These are phyloP conservation scores for Upupa epops DNA, from an alignment of 2,113 vertebrate genomes.

Conservation along the genomic window DNA sequence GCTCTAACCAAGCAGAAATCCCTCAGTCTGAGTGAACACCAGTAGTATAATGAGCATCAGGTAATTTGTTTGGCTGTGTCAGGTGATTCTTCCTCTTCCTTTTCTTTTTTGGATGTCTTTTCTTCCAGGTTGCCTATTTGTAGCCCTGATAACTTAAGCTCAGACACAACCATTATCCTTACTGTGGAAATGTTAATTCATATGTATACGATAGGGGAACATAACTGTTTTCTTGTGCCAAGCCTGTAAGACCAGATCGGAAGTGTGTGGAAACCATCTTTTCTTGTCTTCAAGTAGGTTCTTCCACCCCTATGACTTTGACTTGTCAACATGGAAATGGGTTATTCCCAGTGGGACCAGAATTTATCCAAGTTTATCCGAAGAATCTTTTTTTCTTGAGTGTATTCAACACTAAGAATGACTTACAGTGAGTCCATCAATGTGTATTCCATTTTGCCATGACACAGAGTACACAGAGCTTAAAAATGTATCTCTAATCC, in stretches of 20 bases:
- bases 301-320: not conserved
- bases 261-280: not conserved
- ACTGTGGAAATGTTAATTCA: not conserved
- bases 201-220: not conserved
- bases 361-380: not conserved
- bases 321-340: not conserved
- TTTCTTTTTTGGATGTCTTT: not conserved
- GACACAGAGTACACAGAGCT: not conserved
- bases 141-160: not conserved
- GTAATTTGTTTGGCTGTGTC: not conserved
- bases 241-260: not conserved
- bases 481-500: conserved; percentile 27
- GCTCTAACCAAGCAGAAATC: not conserved
- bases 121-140: not conserved
- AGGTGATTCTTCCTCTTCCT: not conserved
- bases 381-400: not conserved
- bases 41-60: not conserved
- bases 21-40: not conserved
- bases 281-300: not conserved
- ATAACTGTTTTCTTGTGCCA: not conserved
- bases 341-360: not conserved
- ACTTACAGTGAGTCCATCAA: not conserved
- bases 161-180: not conserved
- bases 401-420: not conserved
- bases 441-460: not conserved